A percentile compares a stretch with the other conserved stretches of the same genome.
These are phyloP conservation scores for Tetragonula clypearis DNA, from an alignment of 1,140 invertebrate species.

Conservation along the genomic window DNA sequence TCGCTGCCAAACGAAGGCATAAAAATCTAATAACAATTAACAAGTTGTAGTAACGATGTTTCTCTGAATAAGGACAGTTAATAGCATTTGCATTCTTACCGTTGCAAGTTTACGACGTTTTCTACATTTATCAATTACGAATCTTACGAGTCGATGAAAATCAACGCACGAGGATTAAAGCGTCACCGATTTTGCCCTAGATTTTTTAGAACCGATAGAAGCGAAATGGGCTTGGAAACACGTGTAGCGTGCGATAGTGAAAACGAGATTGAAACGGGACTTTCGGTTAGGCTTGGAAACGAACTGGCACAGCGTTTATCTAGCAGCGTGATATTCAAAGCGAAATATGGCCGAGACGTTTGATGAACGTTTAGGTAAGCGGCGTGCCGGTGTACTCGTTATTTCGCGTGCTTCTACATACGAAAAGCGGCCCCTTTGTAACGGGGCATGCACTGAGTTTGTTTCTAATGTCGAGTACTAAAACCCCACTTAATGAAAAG, in stretches of 20 bases:
- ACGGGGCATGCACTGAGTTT: conserved; percentile 3
- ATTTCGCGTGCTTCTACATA: conserved; percentile 1
- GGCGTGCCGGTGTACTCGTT: neutral
- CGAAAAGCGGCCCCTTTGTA: neutral
- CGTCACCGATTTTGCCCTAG: neutral
- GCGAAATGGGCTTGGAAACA: neutral
- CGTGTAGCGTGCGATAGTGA: neutral
- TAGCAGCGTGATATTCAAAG: neutral
- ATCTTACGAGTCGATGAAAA: neutral
- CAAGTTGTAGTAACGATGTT: too few relatives aligned
- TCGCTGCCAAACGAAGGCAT: too few relatives aligned
- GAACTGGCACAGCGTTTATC: neutral
- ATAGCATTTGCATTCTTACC: too few relatives aligned
- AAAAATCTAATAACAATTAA: too few relatives aligned
- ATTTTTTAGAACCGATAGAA: neutral
- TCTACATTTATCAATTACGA: too few relatives aligned
- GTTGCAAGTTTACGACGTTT: too few relatives aligned
- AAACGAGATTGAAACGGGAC: neutral
- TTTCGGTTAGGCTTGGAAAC: neutral
- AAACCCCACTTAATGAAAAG: conserved; percentile 51
- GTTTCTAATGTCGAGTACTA: conserved; percentile 44
- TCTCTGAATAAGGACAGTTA: too few relatives aligned
- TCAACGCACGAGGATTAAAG: neutral
- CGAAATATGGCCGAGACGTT: neutral
- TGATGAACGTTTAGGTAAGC: neutral